Conservation (phyloP, 2,797 vertebrate genomes). For the Sitta carolinensis region DNA sequence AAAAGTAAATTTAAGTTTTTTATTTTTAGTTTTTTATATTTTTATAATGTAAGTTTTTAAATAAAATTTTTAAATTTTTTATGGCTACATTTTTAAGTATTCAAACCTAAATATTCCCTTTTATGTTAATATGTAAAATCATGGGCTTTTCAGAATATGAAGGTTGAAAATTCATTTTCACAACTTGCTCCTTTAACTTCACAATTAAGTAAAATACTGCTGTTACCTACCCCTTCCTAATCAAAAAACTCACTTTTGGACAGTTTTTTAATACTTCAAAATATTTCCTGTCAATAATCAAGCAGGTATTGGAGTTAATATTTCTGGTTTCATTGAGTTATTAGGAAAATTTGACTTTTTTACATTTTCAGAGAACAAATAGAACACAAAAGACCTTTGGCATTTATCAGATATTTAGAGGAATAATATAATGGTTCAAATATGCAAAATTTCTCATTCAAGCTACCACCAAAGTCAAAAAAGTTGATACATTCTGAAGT, state of each 20-base stretch:
- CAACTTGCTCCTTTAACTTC: neutral
- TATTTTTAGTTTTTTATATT: neutral
- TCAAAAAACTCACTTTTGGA: neutral
- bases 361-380: neutral
- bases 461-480: neutral
- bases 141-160: neutral
- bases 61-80: neutral
- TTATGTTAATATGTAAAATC: neutral
- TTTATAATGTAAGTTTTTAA: fast-evolving
- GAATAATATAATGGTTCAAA: neutral
- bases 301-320: fast-evolving
- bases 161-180: neutral
- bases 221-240: neutral
- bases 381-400: neutral
- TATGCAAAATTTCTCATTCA: neutral
- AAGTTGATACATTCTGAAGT: neutral
- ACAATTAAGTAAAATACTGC: neutral
- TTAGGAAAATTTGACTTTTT: neutral
- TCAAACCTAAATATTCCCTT: neutral
- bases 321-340: neutral
- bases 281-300: neutral
- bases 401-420: neutral
- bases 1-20: neutral
- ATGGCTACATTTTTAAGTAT: neutral
- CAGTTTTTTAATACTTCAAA: neutral